Evolutionary conservation across 2,797 vertebrate genomes (phyloP), one percentile per base, ranked within the genome.

Genomic region (Rhinella marina): DNA sequence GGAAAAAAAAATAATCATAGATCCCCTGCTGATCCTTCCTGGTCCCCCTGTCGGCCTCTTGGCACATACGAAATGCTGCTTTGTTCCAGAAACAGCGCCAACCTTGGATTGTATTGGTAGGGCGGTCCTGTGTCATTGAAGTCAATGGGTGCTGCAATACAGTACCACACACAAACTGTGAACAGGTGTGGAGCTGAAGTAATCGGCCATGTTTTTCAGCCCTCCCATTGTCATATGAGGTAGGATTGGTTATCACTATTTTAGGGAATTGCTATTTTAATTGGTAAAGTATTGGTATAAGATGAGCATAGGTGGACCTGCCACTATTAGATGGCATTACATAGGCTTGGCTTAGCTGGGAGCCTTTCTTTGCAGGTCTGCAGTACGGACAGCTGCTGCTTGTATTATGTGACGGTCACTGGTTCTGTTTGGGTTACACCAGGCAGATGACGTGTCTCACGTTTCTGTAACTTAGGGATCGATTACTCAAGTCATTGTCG

Each of bases 401-500:
- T 89, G 88, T 82, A 79, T 89, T 89, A 78, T 41, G 73, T 88
- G 70, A 76, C 84, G 10, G 78, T 32, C 19, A 48, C n/a, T 76
- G 82, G 23, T 79, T 88, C 14, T 89, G 72, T 86, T 78, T 86
- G 84, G 54, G 84, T 89, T 86, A 78, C 88, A 77, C 72, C 68
- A 72, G 90, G 91, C 87, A 86, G 88, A 85, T 91, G 84, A 48
- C 62, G 21, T 88, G 25, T 89, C 90, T 91, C 90, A 72, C 19
- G 3, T 92, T 92, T 86, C 90, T 85, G 80, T 88, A 48, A 89
- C 86, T 86, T 81, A 68, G 85, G 85, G 91, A 92, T 91, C 90
- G 91, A 92, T 93, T 92, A 90, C 89, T 90, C 62, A 85, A 91
- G 91, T 90, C 90, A 91, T 92, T 92, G 83, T 81, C 17, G 50